Conservation (phyloP, 1,140 invertebrate species). For the Macrotrachela quadricornifera region DNA sequence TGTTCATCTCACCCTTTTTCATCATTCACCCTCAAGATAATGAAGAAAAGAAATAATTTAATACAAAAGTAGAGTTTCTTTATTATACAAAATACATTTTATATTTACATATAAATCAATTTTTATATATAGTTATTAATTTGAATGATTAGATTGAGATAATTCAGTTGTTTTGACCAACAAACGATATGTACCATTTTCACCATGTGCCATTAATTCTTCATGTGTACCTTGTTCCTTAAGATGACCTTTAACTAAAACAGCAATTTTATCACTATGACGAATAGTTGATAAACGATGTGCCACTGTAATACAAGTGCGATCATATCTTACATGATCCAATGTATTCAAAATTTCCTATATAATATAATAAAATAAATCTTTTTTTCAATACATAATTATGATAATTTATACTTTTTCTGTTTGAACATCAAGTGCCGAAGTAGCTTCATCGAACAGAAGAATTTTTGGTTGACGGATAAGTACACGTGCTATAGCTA, state of each 20-base stretch:
- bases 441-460: conserved; percentile 93
- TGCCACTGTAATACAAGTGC: conserved; percentile 33
- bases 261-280: conserved; percentile 35
- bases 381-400: background rate
- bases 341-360: no score
- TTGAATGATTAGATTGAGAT: no score
- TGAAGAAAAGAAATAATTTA: no score
- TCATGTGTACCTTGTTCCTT: conserved; percentile 34
- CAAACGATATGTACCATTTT: no score
- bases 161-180: no score
- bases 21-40: no score
- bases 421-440: conserved; percentile 50
- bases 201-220: conserved; percentile 19
- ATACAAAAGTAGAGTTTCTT: no score
- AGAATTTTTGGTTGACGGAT: conserved; percentile 82
- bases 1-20: no score
- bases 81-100: no score
- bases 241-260: conserved; percentile 32
- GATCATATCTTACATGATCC: conserved; percentile 11
- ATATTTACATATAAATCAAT: no score
- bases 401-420: background rate
- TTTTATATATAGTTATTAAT: no score
- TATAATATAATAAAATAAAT: background rate
- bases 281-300: conserved; percentile 38
- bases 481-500: conserved; percentile 86